Base-by-base conservation (phyloP, 2,888 invertebrate species). In the Plebejus melissa region DNA sequence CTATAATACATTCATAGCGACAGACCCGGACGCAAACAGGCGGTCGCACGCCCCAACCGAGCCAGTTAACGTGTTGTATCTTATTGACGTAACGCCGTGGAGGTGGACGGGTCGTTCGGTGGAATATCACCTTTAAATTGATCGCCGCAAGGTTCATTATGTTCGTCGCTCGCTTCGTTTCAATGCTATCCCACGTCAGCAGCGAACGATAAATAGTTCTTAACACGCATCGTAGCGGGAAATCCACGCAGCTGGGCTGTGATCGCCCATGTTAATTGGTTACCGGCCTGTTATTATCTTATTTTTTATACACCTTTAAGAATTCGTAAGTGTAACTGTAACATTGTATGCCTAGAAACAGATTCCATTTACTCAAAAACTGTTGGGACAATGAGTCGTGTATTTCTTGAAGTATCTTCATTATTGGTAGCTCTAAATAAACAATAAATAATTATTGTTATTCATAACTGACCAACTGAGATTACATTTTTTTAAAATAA, bases 171-270 rank as follows among this genome's bases (percentile, higher is more conserved):
- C 77, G 83, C 82, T 81, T 82, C 82, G 81, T 82, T 83, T 84
- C 72, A 72, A 72, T 72, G 72, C 72, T 72, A 72, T 72, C 54
- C 72, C 86, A 90, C 90, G 91, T 91, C 91, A 91, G 87, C 86
- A 84, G 83, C 84, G 84, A 84, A 89, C 87, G 89, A 91, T 91
- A 92, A 91, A 91, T 93, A 89, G 92, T 91, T 90, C 90, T 88
- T 85, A 88, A 90, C 88, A 90, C 87, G 87, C 90, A 86, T 89
- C 84, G 87, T 91, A 91, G 91, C 90, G 90, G 92, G 88, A 90
- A 93, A 91, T 92, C 90, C 93, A 93, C 91, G 92, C 91, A 87
- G 88, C 87, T 85, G 86, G 85, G 84, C 86, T 88, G 91, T 93
- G 93, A 93, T 93, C 88, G 87, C 85, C 84, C 85, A 85, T 85